Conservation (phyloP, 1,140 invertebrate genomes). For the Drosophila asahinai region DNA sequence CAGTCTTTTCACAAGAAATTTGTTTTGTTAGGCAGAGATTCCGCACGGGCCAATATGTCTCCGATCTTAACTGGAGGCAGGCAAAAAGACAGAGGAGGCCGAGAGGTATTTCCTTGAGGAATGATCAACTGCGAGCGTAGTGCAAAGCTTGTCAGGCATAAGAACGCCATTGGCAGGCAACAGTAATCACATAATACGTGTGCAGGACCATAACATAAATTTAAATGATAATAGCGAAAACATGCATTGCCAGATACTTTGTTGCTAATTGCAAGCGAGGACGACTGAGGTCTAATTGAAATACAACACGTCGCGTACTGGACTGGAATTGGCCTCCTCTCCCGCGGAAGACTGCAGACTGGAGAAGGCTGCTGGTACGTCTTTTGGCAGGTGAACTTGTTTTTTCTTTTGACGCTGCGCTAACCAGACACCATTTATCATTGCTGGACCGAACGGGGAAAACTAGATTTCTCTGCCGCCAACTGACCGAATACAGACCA, state of each 20-base stretch:
- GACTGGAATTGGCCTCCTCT: conserved; percentile 7
- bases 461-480: conserved; percentile 64
- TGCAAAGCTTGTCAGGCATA: conserved; percentile 19
- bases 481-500: conserved; percentile 46
- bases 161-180: conserved; percentile 8
- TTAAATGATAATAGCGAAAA: conserved; percentile 80
- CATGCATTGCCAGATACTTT: conserved; percentile 76
- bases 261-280: conserved; percentile 74
- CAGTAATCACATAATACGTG: conserved; percentile 40
- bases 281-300: conserved; percentile 77
- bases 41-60: conserved; percentile 33
- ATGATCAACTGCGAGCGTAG: conserved; percentile 37
- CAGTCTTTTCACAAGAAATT: neutral
- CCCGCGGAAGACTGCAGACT: conserved; percentile 8
- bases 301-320: conserved; percentile 58
- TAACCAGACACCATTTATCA: conserved; percentile 79
- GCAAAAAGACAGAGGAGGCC: conserved; percentile 8
- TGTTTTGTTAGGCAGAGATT: neutral
- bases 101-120: conserved; percentile 6
- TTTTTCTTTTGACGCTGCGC: conserved; percentile 76
- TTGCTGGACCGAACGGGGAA: conserved; percentile 63
- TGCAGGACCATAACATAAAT: conserved; percentile 72
- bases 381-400: conserved; percentile 65
- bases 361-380: conserved; percentile 15
- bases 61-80: conserved; percentile 31